phyloP scores from a whole-genome alignment of 2,888 invertebrate genomes.

The Boloria euphrosyne region DNA sequence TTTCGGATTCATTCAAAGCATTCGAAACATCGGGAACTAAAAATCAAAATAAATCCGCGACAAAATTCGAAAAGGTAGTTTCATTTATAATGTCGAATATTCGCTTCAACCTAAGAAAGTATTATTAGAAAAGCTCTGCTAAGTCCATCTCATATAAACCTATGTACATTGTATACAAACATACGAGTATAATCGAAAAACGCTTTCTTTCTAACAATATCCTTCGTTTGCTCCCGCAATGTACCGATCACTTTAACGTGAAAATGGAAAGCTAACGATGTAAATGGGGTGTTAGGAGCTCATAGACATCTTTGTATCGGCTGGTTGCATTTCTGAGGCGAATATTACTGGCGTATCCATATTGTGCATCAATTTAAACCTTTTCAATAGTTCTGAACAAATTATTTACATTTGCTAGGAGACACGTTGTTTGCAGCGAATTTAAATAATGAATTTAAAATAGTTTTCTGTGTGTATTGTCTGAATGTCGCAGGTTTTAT shows the following conservation, averaged over 20 bases:
- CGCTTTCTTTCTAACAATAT: slow-evolving; percentile 46
- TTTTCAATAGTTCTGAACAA: slow-evolving; percentile 13
- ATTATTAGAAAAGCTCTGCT: no score
- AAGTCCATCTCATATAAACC: no score
- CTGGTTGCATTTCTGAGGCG: slow-evolving; percentile 21
- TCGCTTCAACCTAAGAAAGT: no score
- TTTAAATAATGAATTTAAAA: slow-evolving; percentile 1
- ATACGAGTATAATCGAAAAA: slow-evolving; percentile 11
- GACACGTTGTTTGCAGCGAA: not conserved
- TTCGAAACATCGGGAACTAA: no score
- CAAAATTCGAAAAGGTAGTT: no score
- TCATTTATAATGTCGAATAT: no score
- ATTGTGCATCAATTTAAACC: slow-evolving; percentile 19
- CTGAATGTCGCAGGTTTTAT: no score
- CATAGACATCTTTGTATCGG: slow-evolving; percentile 36
- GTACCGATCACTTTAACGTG: slow-evolving; percentile 47
- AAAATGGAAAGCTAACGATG: slow-evolving; percentile 58
- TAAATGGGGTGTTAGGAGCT: slow-evolving; percentile 48
- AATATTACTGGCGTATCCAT: slow-evolving; percentile 20
- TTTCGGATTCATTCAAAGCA: no score
- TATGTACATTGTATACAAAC: not conserved
- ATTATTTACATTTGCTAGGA: slow-evolving; percentile 10
- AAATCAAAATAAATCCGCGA: no score
- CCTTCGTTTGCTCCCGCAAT: slow-evolving; percentile 28
- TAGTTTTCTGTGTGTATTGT: not conserved